Evolutionary conservation across 2,888 invertebrate genomes (phyloP), one percentile per base, ranked within the genome.

Genomic region (Eristalis intricaria): DNA sequence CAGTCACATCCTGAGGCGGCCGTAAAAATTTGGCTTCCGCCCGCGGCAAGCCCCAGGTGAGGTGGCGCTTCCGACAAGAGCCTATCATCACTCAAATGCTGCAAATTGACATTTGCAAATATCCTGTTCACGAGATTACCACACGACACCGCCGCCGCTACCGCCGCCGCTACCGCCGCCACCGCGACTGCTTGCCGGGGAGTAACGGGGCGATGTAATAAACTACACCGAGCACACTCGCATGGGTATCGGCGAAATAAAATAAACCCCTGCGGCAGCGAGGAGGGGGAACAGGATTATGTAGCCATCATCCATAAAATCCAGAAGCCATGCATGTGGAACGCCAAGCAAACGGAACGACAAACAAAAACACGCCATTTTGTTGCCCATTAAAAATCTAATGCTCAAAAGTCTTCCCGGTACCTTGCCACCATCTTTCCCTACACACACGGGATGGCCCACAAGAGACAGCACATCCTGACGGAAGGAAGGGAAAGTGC

Each of bases 101-200:
- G 71, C 58, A 66, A 80, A 84, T 80, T 75, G 84, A 84, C 80
- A 80, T 84, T 84, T 84, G 40, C 80, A 84, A 84, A 80, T 84
- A 80, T 80, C 84, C 80, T 84, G 60, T 71, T 80, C 66, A 64
- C 60, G 22, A 60, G 64, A 79, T 65, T 79, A 79, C 70, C 75
- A 69, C 68, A 74, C 43, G 5, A 43, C 15, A 43, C 43, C 43
- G 5, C 3, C 7, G 43, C 4, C 4, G n/a, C n/a, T n/a, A n/a
- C n/a, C n/a, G n/a, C n/a, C n/a, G n/a, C n/a, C n/a, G n/a, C n/a
- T n/a, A n/a, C n/a, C n/a, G n/a, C n/a, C n/a, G n/a, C n/a, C n/a
- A n/a, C n/a, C n/a, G n/a, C n/a, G n/a, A n/a, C n/a, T n/a, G n/a
- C n/a, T n/a, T n/a, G n/a, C n/a, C n/a, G n/a, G n/a, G n/a, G n/a